Evolutionary conservation across 2,797 vertebrate species (phyloP), one percentile per base, ranked within the genome.

Genomic region (Thamnophis elegans): DNA sequence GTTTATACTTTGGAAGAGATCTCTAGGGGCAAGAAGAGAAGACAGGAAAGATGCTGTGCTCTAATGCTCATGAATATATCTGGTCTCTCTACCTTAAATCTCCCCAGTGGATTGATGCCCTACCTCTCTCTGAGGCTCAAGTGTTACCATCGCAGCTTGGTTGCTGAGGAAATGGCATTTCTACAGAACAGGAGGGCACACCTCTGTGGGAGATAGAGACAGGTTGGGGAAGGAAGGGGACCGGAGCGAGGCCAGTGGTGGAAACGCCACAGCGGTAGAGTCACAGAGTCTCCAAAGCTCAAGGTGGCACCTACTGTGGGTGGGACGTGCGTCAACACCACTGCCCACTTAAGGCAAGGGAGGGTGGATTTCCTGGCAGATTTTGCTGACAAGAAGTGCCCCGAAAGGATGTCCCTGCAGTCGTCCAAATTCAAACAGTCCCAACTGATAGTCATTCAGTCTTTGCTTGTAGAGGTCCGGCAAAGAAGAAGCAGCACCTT

Each of bases 11-110:
- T 36, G 89, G 47, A 89, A 93, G 36, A 89, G 65, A 65, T 92
- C 93, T 92, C 91, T 54, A 51, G 93, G 91, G 93, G 91, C 56
- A 56, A 47, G 68, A 90, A n/a, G 51, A 13, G 10, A 56, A 90
- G 42, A 51, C 88, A 59, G 78, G 28, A 36, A 85, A 55, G 91
- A 59, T 36, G 85, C 85, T 68, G 85, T n/a, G 51, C 86, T 54
- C 93, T n/a, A 85, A 58, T 92, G 88, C 91, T 90, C 93, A 82
- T 87, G 68, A 82, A 90, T 55, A 32, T 47, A 42, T 18, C 56
- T 56, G 47, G 10, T 18, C 59, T 65, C 88, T 47, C 62, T 62
- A 93, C 86, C 91, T 90, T 82, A 32, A 65, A 56, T 1, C 32
- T 87, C 65, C 90, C 68, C 47, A 25, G 47, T 32, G 55, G 85